These are phyloP conservation scores for Araneus ventricosus DNA, from an alignment of 1,140 invertebrate genomes.

Conservation along the genomic window DNA sequence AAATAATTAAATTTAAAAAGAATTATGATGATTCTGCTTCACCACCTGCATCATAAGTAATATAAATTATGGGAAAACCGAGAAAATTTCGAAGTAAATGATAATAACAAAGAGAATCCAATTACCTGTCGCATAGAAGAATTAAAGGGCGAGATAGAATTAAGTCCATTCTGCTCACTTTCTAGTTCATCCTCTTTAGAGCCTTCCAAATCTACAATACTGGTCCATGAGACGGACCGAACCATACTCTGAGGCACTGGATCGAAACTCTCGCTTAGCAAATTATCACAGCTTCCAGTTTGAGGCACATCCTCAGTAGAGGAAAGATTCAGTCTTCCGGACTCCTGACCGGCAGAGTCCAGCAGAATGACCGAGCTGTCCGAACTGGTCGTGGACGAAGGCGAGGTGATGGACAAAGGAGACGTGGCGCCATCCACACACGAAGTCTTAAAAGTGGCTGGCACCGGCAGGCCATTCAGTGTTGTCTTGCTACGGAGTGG, in stretches of 20 bases:
- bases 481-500: background rate
- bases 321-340: background rate
- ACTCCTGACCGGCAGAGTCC: background rate
- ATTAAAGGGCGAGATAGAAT: background rate
- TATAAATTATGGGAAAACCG: no score
- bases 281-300: constrained; percentile 59
- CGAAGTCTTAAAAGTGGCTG: constrained; percentile 17
- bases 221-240: constrained; percentile 52
- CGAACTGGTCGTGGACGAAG: constrained; percentile 67
- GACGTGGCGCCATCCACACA: constrained; percentile 58
- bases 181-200: background rate
- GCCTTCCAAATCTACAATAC: background rate
- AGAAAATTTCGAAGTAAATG: no score
- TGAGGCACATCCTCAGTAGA: background rate
- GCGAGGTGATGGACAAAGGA: constrained; percentile 60
- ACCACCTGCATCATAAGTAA: no score
- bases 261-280: background rate
- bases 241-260: constrained; percentile 16
- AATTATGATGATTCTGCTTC: no score
- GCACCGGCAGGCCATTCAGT: background rate
- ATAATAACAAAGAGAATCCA: no score
- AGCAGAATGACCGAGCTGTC: constrained; percentile 60
- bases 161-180: background rate
- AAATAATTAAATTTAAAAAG: no score
- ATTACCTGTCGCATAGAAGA: constrained; percentile 36